Evolutionary conservation across 2,888 invertebrate species (phyloP).

Genomic region (Sinopyrophorus schimmeli): DNA sequence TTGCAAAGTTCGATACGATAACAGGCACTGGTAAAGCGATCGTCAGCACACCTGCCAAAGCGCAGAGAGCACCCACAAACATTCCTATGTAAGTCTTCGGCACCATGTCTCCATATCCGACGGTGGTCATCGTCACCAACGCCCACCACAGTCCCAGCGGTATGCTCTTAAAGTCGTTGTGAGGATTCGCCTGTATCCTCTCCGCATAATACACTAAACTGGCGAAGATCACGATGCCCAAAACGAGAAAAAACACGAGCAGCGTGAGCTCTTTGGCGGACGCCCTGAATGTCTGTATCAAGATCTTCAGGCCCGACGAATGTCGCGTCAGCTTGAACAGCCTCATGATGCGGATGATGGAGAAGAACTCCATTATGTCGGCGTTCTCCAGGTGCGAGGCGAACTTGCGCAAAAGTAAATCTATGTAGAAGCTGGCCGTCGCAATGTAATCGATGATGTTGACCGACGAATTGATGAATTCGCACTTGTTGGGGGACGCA

Average conservation of each 20-base stretch:
- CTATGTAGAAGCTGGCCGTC: constrained; percentile 97
- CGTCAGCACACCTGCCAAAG: constrained; percentile 96
- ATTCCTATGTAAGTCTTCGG: constrained; percentile 98
- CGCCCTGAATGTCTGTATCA: constrained; percentile 97
- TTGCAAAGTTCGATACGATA: constrained; percentile 98
- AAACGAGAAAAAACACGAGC: constrained; percentile 94
- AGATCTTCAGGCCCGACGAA: constrained; percentile 95
- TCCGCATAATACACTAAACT: constrained; percentile 98
- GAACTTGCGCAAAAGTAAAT: constrained; percentile 85
- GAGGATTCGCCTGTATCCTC: constrained; percentile 85
- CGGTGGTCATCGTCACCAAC: constrained; percentile 97
- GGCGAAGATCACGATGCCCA: constrained; percentile 98
- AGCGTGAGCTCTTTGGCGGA: constrained; percentile 96
- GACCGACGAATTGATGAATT: constrained; percentile 91
- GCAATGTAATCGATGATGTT: constrained; percentile 99
- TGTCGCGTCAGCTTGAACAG: constrained; percentile 96
- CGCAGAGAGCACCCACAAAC: constrained; percentile 98
- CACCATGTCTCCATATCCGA: constrained; percentile 98
- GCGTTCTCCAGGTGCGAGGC: constrained; percentile 92
- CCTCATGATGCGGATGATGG: constrained; percentile 96
- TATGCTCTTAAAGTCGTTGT: constrained; percentile 98
- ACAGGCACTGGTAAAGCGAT: constrained; percentile 99
- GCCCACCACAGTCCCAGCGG: constrained; percentile 99
- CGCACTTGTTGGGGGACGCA: constrained; percentile 90
- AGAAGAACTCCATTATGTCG: constrained; percentile 96